Percentiles rank a stretch among this genome's conserved stretches.
These are phyloP conservation scores for Sialis fuliginosa DNA, from an alignment of 2,888 invertebrate species.

Conservation along the genomic window DNA sequence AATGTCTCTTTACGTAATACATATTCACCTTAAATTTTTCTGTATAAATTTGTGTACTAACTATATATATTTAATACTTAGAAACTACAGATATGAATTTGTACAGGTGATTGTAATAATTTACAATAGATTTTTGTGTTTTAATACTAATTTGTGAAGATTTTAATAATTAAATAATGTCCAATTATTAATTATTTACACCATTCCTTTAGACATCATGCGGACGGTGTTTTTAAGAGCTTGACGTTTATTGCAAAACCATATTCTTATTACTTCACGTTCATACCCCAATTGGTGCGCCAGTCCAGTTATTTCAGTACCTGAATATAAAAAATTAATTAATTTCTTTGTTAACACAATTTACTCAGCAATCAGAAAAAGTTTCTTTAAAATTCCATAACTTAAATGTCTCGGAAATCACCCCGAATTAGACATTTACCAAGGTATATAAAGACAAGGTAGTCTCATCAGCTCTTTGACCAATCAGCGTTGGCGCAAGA, in stretches of 20 bases:
- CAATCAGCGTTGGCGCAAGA: too few relatives aligned
- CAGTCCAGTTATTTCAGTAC: conserved; percentile 89
- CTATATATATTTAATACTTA: not conserved
- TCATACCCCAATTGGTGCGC: conserved; percentile 94
- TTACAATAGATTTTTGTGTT: not conserved
- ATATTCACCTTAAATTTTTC: not conserved
- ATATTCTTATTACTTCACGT: conserved; percentile 93
- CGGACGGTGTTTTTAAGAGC: conserved; percentile 94
- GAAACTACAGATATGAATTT: not conserved
- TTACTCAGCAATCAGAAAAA: too few relatives aligned
- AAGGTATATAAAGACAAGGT: too few relatives aligned
- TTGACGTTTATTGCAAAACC: conserved; percentile 98
- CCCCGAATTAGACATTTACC: too few relatives aligned
- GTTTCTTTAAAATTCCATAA: too few relatives aligned
- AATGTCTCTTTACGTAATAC: too few relatives aligned
- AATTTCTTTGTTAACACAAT: not conserved
- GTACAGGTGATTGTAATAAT: not conserved
- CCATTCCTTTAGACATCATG: conserved; percentile 81
- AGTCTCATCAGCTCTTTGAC: too few relatives aligned
- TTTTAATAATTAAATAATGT: not conserved
- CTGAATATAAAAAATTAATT: conserved; percentile 31
- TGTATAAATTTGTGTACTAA: not conserved
- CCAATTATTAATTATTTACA: conserved; percentile 27
- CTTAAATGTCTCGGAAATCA: too few relatives aligned
- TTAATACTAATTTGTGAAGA: not conserved